Conservation (phyloP, 2,888 invertebrate species). For the Apoda limacodes region DNA sequence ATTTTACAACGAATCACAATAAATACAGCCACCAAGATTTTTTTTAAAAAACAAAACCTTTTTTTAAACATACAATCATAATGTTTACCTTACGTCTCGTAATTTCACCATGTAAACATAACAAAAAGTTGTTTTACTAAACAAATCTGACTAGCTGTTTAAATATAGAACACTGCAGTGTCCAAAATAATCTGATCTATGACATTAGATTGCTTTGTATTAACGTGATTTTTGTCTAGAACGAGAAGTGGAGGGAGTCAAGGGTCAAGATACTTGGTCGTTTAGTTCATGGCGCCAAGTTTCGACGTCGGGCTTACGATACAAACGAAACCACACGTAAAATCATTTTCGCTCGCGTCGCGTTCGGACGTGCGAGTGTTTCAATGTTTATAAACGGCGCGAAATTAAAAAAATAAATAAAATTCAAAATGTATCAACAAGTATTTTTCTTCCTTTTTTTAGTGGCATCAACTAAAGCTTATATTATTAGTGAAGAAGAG, state of each 20-base stretch:
- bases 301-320: slow-evolving; percentile 24
- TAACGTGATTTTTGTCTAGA: neutral
- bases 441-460: slow-evolving; percentile 21
- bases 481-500: slow-evolving; percentile 42
- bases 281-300: slow-evolving; percentile 28
- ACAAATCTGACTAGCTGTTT: slow-evolving; percentile 7
- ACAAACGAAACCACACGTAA: slow-evolving; percentile 23
- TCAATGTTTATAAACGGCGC: slow-evolving; percentile 22
- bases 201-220: slow-evolving; percentile 2
- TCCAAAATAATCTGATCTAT: slow-evolving; percentile 15
- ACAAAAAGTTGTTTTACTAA: slow-evolving; percentile 1
- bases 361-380: slow-evolving; percentile 34
- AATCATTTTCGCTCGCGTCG: slow-evolving; percentile 32
- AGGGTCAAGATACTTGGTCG: slow-evolving; percentile 27
- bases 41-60: too few relatives aligned
- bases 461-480: slow-evolving; percentile 30
- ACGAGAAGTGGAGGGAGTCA: slow-evolving; percentile 13
- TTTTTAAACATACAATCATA: too few relatives aligned
- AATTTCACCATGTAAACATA: neutral
- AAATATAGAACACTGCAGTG: slow-evolving; percentile 8
- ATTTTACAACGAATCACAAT: too few relatives aligned
- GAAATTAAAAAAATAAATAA: slow-evolving; percentile 15
- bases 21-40: too few relatives aligned
- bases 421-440: slow-evolving; percentile 21
- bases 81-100: too few relatives aligned